A percentile compares a stretch with the other conserved stretches of the same genome.
Conservation (phyloP, 2,888 invertebrate species). For the Ethmia dodecea region DNA sequence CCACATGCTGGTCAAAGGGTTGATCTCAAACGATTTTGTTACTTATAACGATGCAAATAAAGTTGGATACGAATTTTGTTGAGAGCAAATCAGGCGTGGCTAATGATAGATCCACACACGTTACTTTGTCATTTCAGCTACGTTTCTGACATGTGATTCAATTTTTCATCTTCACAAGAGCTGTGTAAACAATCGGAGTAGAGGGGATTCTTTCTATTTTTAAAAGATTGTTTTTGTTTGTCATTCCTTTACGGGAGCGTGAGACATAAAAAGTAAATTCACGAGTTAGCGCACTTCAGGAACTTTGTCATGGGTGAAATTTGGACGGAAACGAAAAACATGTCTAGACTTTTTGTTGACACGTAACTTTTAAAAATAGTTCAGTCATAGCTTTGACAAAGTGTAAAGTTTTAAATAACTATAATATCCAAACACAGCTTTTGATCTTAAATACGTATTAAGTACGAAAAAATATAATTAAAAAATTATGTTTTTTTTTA, state of each 20-base stretch:
- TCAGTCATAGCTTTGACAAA: no score
- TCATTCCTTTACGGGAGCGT: constrained; percentile 30
- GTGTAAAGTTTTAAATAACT: no score
- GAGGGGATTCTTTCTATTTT: constrained; percentile 49
- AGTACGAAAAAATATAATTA: no score
- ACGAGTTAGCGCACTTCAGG: constrained; percentile 36
- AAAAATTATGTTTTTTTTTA: no score
- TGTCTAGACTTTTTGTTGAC: constrained; percentile 23
- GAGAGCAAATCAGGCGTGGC: constrained; percentile 17
- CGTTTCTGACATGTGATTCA: constrained; percentile 53
- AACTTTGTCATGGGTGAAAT: constrained; percentile 26
- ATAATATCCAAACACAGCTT: no score
- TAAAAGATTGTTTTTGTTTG: constrained; percentile 35
- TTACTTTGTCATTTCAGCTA: constrained; percentile 58
- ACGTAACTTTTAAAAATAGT: no score
- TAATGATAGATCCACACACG: constrained; percentile 43
- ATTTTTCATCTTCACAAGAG: constrained; percentile 63
- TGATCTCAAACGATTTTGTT: neutral
- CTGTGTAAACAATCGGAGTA: constrained; percentile 50
- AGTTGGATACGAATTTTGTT: no score
- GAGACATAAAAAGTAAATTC: constrained; percentile 32
- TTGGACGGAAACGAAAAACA: constrained; percentile 38
- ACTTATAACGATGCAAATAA: neutral
- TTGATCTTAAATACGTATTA: no score
- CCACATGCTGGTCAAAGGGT: constrained; percentile 14